Evolutionary conservation across 2,888 invertebrate species (phyloP), one percentile per base, ranked within the genome.

Genomic region (Periphyllus acericola): DNA sequence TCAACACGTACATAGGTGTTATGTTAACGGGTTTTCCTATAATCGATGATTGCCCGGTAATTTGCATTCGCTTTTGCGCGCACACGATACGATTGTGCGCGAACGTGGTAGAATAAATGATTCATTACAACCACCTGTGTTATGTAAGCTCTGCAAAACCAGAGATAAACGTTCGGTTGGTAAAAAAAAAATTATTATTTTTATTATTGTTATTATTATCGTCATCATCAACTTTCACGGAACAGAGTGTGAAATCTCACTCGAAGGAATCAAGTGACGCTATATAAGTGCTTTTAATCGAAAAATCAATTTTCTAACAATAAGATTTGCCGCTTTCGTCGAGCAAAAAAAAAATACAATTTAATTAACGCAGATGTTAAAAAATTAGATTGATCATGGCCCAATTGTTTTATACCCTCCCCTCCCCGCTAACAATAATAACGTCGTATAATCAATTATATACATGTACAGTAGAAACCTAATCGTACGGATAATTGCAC

Each of bases 161-260:
- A 55, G 29, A 72, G 32, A 82, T 66, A 32, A 55, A 55, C n/a
- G n/a, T 36, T 55, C n/a, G 55, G 21, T 19, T 29, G 55, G n/a
- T 25, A n/a, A 52, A 52, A 83, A 76, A 76, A n/a, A 60, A 60
- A 52, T 52, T 46, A 46, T 46, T 14, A 14, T 46, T 14, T 46
- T 46, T 46, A 46, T 9, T 46, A 46, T 46, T 46, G 3, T 46
- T 46, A 46, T 46, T 46, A 14, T 11, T 36, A 36, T 36, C 5
- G 52, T 52, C 21, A 52, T 32, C 25, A 60, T 29, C 25, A 68
- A 68, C 76, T 84, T 84, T 84, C 52, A 76, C 46, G 21, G n/a
- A 32, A n/a, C 46, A 84, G 46, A 82, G 71, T 34, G 68, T 84
- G 46, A 60, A 76, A 84, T 84, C 46, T 74, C 74, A 34, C 29